phyloP scores from a whole-genome alignment of 2,888 invertebrate species.

The Slavum lentiscoides region DNA sequence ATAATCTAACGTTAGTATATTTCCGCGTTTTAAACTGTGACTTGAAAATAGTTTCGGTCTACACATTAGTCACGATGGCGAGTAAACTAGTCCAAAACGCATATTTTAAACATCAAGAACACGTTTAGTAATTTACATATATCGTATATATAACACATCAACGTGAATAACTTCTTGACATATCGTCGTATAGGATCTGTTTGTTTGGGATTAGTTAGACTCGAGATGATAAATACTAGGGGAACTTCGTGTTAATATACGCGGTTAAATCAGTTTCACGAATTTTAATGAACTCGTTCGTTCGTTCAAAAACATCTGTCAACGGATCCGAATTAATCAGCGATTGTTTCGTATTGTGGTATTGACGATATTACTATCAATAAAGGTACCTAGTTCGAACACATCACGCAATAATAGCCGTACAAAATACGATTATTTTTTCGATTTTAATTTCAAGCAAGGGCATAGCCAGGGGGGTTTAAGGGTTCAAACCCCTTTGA shows the following conservation, averaged over 20 bases:
- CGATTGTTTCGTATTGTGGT: no score
- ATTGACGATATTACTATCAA: no score
- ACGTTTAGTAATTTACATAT: not conserved
- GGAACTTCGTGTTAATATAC: not conserved
- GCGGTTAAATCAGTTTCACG: not conserved
- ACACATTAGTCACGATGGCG: not conserved
- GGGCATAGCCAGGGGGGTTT: no score
- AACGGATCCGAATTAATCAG: no score
- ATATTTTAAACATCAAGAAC: slow-evolving; percentile 18
- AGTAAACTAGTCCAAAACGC: not conserved
- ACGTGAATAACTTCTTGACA: slow-evolving; percentile 26
- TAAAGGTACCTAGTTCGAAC: no score
- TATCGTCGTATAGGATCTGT: not conserved
- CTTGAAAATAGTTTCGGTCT: not conserved
- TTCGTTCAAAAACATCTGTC: no score
- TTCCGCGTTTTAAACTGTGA: not conserved
- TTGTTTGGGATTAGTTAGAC: slow-evolving; percentile 1
- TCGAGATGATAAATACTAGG: not conserved
- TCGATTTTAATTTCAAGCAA: no score
- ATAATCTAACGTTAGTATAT: not conserved
- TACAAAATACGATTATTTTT: no score
- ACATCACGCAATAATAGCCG: no score
- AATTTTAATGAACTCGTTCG: not conserved
- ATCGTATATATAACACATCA: not conserved
- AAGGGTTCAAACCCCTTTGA: no score